phyloP scores from a whole-genome alignment of 2,113 vertebrate species.

The Cyanoderma ruficeps region DNA sequence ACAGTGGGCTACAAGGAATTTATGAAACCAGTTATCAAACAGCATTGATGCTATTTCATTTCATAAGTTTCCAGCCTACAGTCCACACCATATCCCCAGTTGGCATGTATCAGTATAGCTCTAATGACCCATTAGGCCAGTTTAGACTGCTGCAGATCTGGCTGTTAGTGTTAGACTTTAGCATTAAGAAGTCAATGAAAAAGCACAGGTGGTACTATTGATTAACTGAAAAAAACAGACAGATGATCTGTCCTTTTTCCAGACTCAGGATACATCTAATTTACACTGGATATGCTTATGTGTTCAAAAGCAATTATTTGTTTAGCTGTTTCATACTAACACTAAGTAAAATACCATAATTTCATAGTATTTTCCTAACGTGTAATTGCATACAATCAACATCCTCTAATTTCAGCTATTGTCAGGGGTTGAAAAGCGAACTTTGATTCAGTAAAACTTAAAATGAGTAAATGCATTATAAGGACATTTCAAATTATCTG shows the following conservation, averaged over 20 bases:
- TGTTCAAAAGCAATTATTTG: background rate
- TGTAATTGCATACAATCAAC: background rate
- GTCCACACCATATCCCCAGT: background rate
- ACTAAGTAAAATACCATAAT: background rate
- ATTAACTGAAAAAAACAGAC: background rate
- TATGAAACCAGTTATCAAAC: background rate
- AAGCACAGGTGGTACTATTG: conserved; percentile 24
- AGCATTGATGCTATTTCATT: background rate
- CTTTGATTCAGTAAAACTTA: background rate
- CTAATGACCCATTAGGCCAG: conserved; percentile 37
- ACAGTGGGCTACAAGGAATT: background rate
- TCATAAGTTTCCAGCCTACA: background rate
- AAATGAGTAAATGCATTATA: background rate
- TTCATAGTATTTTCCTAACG: background rate
- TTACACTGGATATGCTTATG: background rate
- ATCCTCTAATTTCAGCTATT: background rate
- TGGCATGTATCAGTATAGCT: conserved; percentile 15
- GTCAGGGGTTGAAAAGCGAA: background rate
- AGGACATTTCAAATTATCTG: background rate
- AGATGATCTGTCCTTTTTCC: background rate
- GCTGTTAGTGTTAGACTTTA: background rate
- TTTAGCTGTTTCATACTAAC: background rate
- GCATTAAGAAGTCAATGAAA: conserved; percentile 29
- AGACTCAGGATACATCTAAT: background rate
- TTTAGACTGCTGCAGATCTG: conserved; percentile 13